Conservation (phyloP, 2,113 vertebrate species). For the Toxotes chatareus region DNA sequence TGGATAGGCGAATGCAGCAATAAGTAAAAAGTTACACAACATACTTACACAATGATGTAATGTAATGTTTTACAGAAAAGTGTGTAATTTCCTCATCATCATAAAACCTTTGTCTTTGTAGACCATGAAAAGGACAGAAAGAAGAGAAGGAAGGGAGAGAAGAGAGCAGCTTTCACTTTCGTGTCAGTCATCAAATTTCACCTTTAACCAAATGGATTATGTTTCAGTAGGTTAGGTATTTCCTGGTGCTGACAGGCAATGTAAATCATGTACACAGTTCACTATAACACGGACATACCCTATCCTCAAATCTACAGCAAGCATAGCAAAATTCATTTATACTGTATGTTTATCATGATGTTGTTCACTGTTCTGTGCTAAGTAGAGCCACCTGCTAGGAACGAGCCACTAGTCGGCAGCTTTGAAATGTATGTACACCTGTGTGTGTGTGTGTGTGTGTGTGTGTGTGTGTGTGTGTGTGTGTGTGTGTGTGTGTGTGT, state of each 20-base stretch:
- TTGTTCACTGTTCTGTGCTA: conserved; percentile 28
- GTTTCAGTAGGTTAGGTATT: conserved; percentile 45
- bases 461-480: neutral
- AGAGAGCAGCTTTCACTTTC: conserved; percentile 22
- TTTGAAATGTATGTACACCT: conserved; percentile 54
- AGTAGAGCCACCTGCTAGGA: conserved; percentile 44
- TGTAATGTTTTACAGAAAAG: neutral
- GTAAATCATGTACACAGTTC: conserved; percentile 33
- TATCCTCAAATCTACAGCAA: conserved; percentile 31
- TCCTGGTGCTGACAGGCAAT: conserved; percentile 56
- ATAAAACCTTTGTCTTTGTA: conserved; percentile 35
- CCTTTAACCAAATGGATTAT: conserved; percentile 13
- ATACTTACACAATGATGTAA: neutral
- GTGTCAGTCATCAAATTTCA: conserved; percentile 39
- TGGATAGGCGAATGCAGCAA: neutral
- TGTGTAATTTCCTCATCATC: neutral
- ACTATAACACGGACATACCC: conserved; percentile 4
- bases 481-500: conserved; percentile 21
- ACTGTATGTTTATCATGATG: conserved; percentile 21
- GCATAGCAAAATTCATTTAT: neutral
- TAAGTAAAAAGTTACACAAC: conserved; percentile 45
- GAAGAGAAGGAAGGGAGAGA: conserved; percentile 1
- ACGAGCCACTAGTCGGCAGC: conserved; percentile 74
- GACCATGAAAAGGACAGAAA: conserved; percentile 15
- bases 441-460: conserved; percentile 10